phyloP scores from a whole-genome alignment of 35 echinoderm and acorn worm genomes.

The Ptychodera flava region DNA sequence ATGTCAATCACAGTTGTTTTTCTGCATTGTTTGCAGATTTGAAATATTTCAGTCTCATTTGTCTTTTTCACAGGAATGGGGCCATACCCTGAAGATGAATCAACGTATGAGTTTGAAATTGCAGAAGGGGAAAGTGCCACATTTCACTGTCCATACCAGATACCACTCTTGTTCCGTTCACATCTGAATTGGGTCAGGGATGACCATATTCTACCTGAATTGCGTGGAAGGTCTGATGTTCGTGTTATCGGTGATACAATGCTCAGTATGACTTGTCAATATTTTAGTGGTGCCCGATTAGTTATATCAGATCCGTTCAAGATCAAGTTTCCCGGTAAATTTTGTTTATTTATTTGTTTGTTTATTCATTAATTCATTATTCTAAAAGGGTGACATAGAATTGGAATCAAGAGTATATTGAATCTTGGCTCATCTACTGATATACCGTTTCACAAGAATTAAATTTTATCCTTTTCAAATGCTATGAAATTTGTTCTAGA shows the following conservation, averaged over 20 bases:
- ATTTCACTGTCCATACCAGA: background rate
- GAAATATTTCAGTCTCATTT: too few species aligned
- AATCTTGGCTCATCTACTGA: too few species aligned
- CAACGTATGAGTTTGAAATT: background rate
- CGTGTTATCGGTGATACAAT: background rate
- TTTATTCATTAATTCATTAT: too few species aligned
- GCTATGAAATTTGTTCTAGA: too few species aligned
- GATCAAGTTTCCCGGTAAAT: background rate
- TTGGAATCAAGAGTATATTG: too few species aligned
- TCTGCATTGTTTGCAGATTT: too few species aligned
- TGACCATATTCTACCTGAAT: background rate
- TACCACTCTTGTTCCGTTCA: background rate
- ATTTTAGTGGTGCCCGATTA: background rate
- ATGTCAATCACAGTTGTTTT: too few species aligned
- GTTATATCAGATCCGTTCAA: background rate
- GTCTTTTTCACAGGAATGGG: background rate
- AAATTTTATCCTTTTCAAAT: too few species aligned
- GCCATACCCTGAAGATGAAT: background rate
- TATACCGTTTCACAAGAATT: too few species aligned
- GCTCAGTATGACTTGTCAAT: background rate
- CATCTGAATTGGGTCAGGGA: background rate
- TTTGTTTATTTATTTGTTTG: too few species aligned
- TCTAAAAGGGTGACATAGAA: too few species aligned
- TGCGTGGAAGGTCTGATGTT: background rate
- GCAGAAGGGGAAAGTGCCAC: background rate